Base-by-base conservation (phyloP, 1,140 invertebrate species). In the Drosophila suzukii region DNA sequence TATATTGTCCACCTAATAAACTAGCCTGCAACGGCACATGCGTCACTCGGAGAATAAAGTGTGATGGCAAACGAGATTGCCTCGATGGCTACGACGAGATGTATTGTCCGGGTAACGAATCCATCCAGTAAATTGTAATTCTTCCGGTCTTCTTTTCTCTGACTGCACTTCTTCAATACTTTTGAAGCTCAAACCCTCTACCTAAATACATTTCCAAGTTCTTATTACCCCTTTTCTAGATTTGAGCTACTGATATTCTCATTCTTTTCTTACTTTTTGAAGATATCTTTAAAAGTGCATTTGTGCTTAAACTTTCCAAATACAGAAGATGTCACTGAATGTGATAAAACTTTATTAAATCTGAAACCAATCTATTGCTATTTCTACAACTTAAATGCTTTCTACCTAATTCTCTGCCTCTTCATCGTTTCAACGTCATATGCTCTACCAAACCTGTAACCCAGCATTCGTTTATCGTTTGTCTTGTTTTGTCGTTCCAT, bases 61-160 rank as follows among this genome's bases (percentile, higher is more conserved):
- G 97, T 92, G 95, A 98, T 91, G 93, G 94, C 43, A 85, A 92
- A 57, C 81, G 81, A 34, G 96, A 97, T 92, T 97, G 97, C 93
- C 91, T 93, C n/a, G 94, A 95, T 92, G 93, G 93, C 32, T 95
- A 94, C 91, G 96, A 97, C 91, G 97, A 97, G 92, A 86, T 93
- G 46, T 82, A 93, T 76, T 96, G 95, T 73, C 89, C 41, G 73
- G 93, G 93, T 93, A 93, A 93, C 81, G 60, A n/a, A 24, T 55
- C 20, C 15, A 53, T 8, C 2, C 7, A 32, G 10, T 39, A 58
- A n/a, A 24, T 13, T 5, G 12, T 32, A 20, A 24, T 44, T 6
- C 17, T 17, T 27, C 24, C 20, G 6, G 7, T 13, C 11, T 66
- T 17, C 34, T 61, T 10, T 13, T 11, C 56, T 62, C 1, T 44